Evolutionary conservation across 2,888 invertebrate genomes (phyloP).

Genomic region (Pseudoips prasinana): DNA sequence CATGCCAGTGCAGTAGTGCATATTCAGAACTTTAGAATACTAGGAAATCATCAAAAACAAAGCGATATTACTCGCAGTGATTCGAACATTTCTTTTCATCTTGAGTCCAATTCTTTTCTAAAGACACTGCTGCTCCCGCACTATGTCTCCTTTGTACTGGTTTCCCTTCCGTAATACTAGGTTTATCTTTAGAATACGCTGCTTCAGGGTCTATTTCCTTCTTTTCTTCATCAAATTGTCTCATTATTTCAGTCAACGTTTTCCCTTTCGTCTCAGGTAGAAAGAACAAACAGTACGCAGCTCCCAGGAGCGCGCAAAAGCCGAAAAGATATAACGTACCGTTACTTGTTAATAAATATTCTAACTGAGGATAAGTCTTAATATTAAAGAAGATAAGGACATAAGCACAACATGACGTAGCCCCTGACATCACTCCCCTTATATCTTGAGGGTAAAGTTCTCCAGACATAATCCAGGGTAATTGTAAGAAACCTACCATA

Average conservation of each 20-base stretch:
- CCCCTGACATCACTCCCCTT: conserved; percentile 86
- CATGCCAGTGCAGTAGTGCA: too few species aligned
- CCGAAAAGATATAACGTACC: conserved; percentile 85
- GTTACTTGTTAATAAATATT: conserved; percentile 80
- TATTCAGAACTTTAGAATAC: conserved; percentile 27
- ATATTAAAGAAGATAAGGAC: conserved; percentile 86
- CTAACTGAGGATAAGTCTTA: conserved; percentile 86
- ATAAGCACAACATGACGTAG: conserved; percentile 87
- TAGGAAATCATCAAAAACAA: conserved; percentile 31
- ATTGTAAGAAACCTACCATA: conserved; percentile 87
- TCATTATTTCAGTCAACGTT: conserved; percentile 85
- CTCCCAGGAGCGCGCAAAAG: conserved; percentile 81
- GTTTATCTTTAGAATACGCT: conserved; percentile 51
- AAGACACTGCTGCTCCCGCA: conserved; percentile 61
- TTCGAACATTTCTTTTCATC: conserved; percentile 41
- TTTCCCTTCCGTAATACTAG: conserved; percentile 44
- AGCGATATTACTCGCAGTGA: conserved; percentile 32
- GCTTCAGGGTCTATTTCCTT: conserved; percentile 60
- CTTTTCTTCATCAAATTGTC: conserved; percentile 77
- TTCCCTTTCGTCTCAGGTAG: conserved; percentile 88
- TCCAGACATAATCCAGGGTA: conserved; percentile 89
- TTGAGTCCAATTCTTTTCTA: conserved; percentile 65
- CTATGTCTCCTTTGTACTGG: conserved; percentile 69
- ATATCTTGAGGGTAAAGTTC: conserved; percentile 87
- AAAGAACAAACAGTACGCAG: conserved; percentile 82